Evolutionary conservation across 2,888 invertebrate genomes (phyloP), one percentile per base, ranked within the genome.

Genomic region (Apamea monoglypha): DNA sequence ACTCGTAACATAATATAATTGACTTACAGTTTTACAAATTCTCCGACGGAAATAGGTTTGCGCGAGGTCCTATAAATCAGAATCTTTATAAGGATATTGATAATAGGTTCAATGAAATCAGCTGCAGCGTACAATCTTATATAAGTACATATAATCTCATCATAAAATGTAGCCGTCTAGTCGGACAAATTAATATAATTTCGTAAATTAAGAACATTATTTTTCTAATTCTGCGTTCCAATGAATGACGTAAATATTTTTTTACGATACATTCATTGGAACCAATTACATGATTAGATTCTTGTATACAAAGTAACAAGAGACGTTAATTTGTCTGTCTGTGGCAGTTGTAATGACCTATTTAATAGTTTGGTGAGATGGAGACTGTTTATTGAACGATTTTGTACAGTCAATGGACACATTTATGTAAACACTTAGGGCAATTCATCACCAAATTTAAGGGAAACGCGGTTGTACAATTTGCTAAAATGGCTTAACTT

Each of bases 71-170:
- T 83, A 83, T 85, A 66, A 83, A 83, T 83, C 66, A 81, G 36
- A 76, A 83, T 83, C 78, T 85, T 74, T 66, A 80, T 21, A 61
- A 64, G 61, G 56, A 67, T 81, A 78, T 86, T 61, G 71, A 76
- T 66, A 74, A 80, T 50, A 68, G 64, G 59, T 77, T 75, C 2
- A 50, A 44, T 61, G 36, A 47, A 61, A 44, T 56, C 36, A 32
- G 61, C 29, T 66, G 40, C 29, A 77, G 36, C 66, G 16, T 74
- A 64, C 14, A 67, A 40, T 21, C 36, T 56, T 16, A 68, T 16
- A n/a, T 40, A 53, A n/a, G 12, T 56, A 25, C 18, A n/a, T 36
- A 36, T 6, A 6, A 36, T 6, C 1, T 59, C 4, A 18, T 56
- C 66, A 21, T 44, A 25, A 77, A 64, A 6, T 29, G 12, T 14